Evolutionary conservation across 2,888 invertebrate genomes (phyloP), one percentile per base, ranked within the genome.

Genomic region (Erebia aethiops): DNA sequence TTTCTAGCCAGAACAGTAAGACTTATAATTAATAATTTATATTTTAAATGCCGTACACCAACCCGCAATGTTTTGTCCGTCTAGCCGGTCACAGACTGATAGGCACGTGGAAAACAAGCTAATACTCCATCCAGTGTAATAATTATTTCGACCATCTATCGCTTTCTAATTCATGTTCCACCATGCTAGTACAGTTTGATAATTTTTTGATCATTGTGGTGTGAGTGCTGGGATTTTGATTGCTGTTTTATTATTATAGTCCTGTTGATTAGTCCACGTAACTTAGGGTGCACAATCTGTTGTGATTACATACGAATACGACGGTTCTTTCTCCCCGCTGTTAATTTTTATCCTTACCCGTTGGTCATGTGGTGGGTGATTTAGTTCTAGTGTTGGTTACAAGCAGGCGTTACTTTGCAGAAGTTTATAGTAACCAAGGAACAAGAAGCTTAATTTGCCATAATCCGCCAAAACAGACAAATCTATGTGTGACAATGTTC

Each of bases 151-250:
- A 35, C 7, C 7, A 35, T 0, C 5, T 35, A 89, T 91, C 87
- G 93, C 93, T 93, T 93, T 87, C 90, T 89, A 89, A 90, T 87
- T 90, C 89, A 91, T 91, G 84, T 88, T 81, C 84, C 86, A 88
- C 87, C 85, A 83, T 86, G 88, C 89, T 92, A 91, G 88, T 87
- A 86, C 74, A 86, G 83, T 89, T 87, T 82, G 81, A 83, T 84
- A 82, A 82, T 18, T 54, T 54, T 58, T 67, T 85, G 82, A 83
- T 85, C 86, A 86, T 87, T 87, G 86, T 89, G 90, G 88, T 87
- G 90, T 92, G 91, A 90, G 88, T 90, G 90, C 89, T 90, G 91
- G 89, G 91, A 87, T 88, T 90, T 91, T 89, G 89, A 89, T 92
- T 91, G 90, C 91, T 90, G 90, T 87, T 90, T 88, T 84, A 87